A percentile compares a stretch with the other conserved stretches of the same genome.
Evolutionary conservation across 1,140 invertebrate genomes (phyloP).

Genomic region (Zaprionus ornatus): DNA sequence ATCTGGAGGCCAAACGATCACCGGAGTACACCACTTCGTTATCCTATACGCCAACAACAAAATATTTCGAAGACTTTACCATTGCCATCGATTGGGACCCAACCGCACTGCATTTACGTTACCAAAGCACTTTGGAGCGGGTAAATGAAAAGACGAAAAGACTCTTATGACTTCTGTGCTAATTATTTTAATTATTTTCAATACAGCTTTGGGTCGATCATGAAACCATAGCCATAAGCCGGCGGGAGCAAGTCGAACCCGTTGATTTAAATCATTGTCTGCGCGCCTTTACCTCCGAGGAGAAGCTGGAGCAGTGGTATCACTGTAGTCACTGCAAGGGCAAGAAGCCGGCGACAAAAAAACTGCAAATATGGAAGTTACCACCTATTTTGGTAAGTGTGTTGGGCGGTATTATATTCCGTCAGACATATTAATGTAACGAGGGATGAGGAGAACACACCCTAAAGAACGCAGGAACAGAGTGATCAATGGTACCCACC

Average conservation of each 20-base stretch:
- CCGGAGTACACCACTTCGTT: constrained; percentile 65
- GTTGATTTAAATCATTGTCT: constrained; percentile 92
- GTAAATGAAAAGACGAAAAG: constrained; percentile 82
- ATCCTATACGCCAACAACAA: constrained; percentile 65
- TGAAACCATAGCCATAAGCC: constrained; percentile 88
- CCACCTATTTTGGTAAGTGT: constrained; percentile 92
- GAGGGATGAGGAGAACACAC: too few species aligned
- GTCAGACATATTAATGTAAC: too few species aligned
- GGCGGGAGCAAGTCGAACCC: constrained; percentile 89
- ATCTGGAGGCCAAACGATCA: constrained; percentile 68
- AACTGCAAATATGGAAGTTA: constrained; percentile 94
- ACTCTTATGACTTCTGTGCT: too few species aligned
- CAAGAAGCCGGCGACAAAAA: constrained; percentile 93
- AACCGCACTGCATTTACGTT: constrained; percentile 93
- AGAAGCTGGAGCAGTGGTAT: constrained; percentile 93
- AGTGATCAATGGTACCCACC: too few species aligned
- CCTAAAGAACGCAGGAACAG: too few species aligned
- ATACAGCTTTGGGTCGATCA: constrained; percentile 89
- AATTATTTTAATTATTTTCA: constrained; percentile 55
- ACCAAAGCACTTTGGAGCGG: constrained; percentile 92
- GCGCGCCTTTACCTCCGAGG: constrained; percentile 93
- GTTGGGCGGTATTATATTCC: too few species aligned
- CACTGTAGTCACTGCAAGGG: constrained; percentile 92
- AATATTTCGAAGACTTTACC: constrained; percentile 78
- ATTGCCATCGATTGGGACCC: constrained; percentile 90